Conservation (phyloP, 2,113 vertebrate genomes). For the Halcyon malimbica region DNA sequence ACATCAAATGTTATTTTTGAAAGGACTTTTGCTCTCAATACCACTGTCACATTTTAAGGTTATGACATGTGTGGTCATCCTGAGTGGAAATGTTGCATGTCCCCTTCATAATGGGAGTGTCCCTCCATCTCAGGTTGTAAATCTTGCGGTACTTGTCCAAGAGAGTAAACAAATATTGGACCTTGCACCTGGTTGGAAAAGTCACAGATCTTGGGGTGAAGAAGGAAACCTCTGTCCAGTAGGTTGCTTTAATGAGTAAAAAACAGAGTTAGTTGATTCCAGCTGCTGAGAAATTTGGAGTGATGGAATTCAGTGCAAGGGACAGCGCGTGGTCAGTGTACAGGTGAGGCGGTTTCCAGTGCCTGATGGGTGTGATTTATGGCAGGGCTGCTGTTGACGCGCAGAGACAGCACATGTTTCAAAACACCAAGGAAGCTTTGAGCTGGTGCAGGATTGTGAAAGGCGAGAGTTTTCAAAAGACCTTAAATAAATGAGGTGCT, state of each 20-base stretch:
- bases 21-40: neutral
- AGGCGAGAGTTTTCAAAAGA: conserved; percentile 23
- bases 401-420: neutral
- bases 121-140: neutral
- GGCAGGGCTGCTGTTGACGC: neutral
- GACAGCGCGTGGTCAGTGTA: neutral
- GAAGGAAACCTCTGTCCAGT: conserved; percentile 40
- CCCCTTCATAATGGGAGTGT: neutral
- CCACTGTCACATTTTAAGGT: neutral
- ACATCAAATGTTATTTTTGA: neutral
- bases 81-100: neutral
- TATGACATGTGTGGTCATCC: neutral
- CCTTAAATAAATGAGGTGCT: conserved; percentile 30
- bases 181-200: conserved; percentile 27
- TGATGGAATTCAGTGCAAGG: conserved; percentile 8
- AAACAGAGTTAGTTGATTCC: neutral
- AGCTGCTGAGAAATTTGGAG: conserved; percentile 1
- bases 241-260: neutral
- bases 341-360: conserved; percentile 20
- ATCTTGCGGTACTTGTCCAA: conserved; percentile 16
- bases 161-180: conserved; percentile 32
- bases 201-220: neutral
- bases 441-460: conserved; percentile 4
- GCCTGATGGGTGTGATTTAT: conserved; percentile 12
- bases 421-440: conserved; percentile 31